A percentile compares a stretch with the other conserved stretches of the same genome.
Conservation (phyloP, 2,797 vertebrate genomes). For the Sphenopsis melanotis region DNA sequence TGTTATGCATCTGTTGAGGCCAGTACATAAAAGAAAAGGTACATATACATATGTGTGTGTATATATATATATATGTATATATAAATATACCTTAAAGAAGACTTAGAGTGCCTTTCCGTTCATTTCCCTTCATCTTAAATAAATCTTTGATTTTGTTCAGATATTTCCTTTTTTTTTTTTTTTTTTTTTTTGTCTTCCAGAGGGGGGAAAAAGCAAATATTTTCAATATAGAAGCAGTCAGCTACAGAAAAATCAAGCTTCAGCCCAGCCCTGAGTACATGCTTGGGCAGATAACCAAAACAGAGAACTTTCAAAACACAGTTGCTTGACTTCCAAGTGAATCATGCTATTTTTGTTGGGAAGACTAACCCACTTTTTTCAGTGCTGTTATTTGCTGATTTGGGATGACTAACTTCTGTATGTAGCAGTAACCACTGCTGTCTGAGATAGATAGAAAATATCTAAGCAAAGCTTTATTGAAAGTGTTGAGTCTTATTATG, state of each 20-base stretch:
- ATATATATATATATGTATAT: neutral
- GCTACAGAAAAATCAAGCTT: neutral
- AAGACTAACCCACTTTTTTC: neutral
- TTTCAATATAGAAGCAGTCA: neutral
- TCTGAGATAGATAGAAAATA: neutral
- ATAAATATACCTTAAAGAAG: neutral
- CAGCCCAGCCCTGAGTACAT: neutral
- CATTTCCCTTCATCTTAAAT: neutral
- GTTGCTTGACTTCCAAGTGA: neutral
- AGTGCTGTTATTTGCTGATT: neutral
- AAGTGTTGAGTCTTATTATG: neutral
- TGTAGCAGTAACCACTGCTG: neutral
- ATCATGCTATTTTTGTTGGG: neutral
- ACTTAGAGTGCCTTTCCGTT: neutral
- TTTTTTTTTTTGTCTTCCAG: neutral
- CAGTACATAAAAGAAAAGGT: neutral
- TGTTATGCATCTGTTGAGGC: neutral
- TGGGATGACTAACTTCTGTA: neutral
- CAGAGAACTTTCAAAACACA: neutral
- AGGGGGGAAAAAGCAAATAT: neutral
- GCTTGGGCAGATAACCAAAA: neutral
- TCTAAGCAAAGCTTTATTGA: neutral
- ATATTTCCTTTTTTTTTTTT: neutral
- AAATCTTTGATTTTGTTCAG: neutral
- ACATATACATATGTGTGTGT: accelerated